phyloP scores from a whole-genome alignment of 2,113 vertebrate genomes.

The Pao palembangensis region DNA sequence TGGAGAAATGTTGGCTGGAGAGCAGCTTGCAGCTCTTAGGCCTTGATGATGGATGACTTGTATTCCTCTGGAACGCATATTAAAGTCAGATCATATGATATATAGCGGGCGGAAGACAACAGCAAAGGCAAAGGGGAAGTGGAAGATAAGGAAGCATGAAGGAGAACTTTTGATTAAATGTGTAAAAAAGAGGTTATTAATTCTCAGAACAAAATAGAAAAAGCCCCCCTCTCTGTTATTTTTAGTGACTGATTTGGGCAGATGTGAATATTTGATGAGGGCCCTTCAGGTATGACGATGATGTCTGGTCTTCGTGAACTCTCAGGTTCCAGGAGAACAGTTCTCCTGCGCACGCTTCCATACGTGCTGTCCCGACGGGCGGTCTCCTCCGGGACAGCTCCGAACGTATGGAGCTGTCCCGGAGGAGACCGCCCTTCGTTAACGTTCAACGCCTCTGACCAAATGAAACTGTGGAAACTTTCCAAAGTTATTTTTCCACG shows the following conservation, averaged over 20 bases:
- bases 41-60: conserved; percentile 70
- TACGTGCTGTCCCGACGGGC: no score
- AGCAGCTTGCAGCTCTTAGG: conserved; percentile 50
- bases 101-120: conserved; percentile 52
- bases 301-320: conserved; percentile 25
- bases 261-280: conserved; percentile 65
- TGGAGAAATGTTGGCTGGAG: conserved; percentile 39
- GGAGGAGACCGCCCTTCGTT: conserved; percentile 21
- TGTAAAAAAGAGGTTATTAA: conserved; percentile 75
- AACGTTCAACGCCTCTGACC: no score
- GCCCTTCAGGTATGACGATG: conserved; percentile 21
- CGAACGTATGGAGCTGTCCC: no score
- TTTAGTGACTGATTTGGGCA: neutral
- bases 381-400: no score
- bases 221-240: conserved; percentile 15
- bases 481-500: neutral
- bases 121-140: conserved; percentile 29
- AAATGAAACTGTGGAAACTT: no score
- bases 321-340: conserved; percentile 12
- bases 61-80: conserved; percentile 71
- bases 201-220: conserved; percentile 68
- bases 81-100: conserved; percentile 69
- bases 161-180: conserved; percentile 65
- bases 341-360: conserved; percentile 28
- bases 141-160: conserved; percentile 24